Evolutionary conservation across 1,140 invertebrate genomes (phyloP).

Genomic region (Penaeus indicus): DNA sequence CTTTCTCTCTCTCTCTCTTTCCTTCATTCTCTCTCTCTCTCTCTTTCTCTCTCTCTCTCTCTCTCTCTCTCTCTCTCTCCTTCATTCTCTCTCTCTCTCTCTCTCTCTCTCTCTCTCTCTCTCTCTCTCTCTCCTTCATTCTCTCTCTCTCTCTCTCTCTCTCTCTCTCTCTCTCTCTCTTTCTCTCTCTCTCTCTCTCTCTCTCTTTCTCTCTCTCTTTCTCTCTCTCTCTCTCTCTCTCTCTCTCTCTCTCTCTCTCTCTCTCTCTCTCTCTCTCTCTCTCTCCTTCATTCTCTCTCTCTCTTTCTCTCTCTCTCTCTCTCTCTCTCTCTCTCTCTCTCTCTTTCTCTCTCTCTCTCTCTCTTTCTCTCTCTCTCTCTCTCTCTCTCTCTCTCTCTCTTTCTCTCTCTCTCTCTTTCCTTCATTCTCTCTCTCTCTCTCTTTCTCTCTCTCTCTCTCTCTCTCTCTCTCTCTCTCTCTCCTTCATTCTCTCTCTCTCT

Average conservation of each 20-base stretch:
- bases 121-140: slow-evolving; percentile 21
- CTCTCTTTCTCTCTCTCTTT: background rate
- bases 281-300: background rate
- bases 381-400: background rate
- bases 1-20: slow-evolving; percentile 33
- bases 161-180: slow-evolving; percentile 34
- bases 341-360: background rate
- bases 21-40: slow-evolving; percentile 32
- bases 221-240: background rate
- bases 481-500: background rate
- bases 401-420: background rate
- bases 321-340: background rate
- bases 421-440: background rate
- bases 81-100: slow-evolving; percentile 31
- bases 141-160: slow-evolving; percentile 21
- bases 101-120: slow-evolving; percentile 37
- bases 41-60: slow-evolving; percentile 36
- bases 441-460: background rate
- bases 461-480: background rate
- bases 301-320: background rate
- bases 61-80: slow-evolving; percentile 36
- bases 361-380: background rate
- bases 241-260: background rate
- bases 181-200: slow-evolving; percentile 5
- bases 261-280: background rate